Conservation (phyloP, 2,113 vertebrate genomes). For the Cygnus atratus region DNA sequence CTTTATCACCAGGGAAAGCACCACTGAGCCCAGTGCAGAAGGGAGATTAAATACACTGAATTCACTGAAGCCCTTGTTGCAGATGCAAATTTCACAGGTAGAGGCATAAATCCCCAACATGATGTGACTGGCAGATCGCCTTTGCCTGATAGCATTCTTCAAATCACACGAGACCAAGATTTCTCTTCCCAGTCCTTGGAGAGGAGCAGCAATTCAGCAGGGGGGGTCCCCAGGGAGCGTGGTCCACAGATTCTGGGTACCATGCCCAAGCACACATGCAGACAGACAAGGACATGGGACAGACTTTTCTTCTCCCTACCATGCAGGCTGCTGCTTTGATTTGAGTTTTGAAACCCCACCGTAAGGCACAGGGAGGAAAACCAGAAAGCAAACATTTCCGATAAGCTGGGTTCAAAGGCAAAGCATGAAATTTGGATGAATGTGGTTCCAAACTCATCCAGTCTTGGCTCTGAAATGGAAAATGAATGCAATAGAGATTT, state of each 20-base stretch:
- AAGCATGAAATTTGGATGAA: conserved; percentile 47
- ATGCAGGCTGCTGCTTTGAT: background rate
- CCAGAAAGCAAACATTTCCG: background rate
- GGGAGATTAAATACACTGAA: background rate
- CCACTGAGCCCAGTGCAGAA: background rate
- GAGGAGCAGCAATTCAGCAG: background rate
- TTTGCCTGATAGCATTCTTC: background rate
- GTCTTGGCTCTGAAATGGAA: background rate
- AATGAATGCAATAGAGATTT: conserved; percentile 68
- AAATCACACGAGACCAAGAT: background rate
- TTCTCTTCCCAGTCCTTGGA: background rate
- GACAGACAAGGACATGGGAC: background rate
- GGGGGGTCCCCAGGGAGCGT: background rate
- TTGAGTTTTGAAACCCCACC: background rate
- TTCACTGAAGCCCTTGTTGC: background rate
- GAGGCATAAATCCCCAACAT: background rate
- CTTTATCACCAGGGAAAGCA: background rate
- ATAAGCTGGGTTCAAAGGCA: conserved; percentile 53
- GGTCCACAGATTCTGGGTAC: background rate
- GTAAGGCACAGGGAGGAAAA: background rate
- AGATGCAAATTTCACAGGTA: background rate
- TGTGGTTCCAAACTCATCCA: conserved; percentile 15
- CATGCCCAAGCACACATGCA: rapidly evolving
- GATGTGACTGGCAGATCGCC: background rate
- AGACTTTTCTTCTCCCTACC: background rate